A percentile compares a stretch with the other conserved stretches of the same genome.
Conservation (phyloP, 2,797 vertebrate genomes). For the Chrosomus eos region DNA sequence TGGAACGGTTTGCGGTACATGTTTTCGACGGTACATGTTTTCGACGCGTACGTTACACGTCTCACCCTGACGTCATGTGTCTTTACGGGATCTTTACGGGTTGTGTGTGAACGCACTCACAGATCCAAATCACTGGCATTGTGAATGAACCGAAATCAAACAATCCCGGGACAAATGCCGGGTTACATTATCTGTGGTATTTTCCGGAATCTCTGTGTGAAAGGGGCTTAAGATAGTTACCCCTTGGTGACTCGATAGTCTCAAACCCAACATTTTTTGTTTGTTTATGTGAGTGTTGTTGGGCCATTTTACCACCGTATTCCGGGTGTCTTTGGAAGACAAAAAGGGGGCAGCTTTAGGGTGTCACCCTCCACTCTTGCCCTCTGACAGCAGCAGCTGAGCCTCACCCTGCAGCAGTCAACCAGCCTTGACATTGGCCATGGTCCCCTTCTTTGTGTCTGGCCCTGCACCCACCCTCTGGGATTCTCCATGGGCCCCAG, state of each 20-base stretch:
- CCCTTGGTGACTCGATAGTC: neutral
- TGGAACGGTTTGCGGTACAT: too few relatives aligned
- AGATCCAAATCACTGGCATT: too few relatives aligned
- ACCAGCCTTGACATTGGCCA: slow-evolving; percentile 66
- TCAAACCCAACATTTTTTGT: slow-evolving; percentile 3
- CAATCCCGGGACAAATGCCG: too few relatives aligned
- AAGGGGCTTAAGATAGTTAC: too few relatives aligned
- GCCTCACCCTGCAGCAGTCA: slow-evolving; percentile 51
- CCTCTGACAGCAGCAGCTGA: slow-evolving; percentile 62
- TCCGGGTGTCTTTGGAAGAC: slow-evolving; percentile 9
- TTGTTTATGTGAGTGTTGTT: neutral
- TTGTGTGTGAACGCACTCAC: too few relatives aligned
- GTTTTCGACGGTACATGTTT: too few relatives aligned
- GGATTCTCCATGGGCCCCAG: slow-evolving; percentile 34
- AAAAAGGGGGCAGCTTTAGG: slow-evolving; percentile 2
- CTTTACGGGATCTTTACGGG: too few relatives aligned
- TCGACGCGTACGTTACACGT: too few relatives aligned
- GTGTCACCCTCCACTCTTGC: slow-evolving; percentile 34
- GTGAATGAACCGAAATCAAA: too few relatives aligned
- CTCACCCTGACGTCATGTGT: too few relatives aligned
- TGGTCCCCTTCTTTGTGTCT: slow-evolving; percentile 57
- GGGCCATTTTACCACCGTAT: neutral
- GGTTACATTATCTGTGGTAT: too few relatives aligned
- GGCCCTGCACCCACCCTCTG: slow-evolving; percentile 21
- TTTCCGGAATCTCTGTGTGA: too few relatives aligned